Evolutionary conservation across 2,888 invertebrate genomes (phyloP).

Genomic region (Diarsia rubi): DNA sequence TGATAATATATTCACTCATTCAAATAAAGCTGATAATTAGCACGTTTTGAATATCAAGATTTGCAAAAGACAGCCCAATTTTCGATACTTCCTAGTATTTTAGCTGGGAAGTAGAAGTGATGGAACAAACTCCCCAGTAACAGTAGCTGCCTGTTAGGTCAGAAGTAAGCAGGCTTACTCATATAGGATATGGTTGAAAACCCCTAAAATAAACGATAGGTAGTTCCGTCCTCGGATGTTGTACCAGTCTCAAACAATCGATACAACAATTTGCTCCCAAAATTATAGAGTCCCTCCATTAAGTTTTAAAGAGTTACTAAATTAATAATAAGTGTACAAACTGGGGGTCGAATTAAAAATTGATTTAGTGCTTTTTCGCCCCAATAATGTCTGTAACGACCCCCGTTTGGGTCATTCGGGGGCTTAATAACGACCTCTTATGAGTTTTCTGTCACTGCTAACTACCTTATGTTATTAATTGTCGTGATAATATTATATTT

Average conservation of each 20-base stretch:
- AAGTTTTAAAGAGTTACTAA: conserved; percentile 64
- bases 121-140: no score
- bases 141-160: no score
- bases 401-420: conserved; percentile 76
- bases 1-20: background rate
- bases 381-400: conserved; percentile 80
- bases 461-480: conserved; percentile 68
- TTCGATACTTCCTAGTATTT: no score
- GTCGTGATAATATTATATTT: conserved; percentile 51
- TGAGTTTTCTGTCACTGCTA: conserved; percentile 72
- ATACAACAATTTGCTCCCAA: conserved; percentile 8
- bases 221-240: background rate
- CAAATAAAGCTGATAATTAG: no score
- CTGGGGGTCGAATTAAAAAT: conserved; percentile 77
- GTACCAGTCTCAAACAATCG: background rate
- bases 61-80: no score
- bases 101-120: no score
- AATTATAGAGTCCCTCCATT: conserved; percentile 38
- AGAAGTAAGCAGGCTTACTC: background rate
- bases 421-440: conserved; percentile 83
- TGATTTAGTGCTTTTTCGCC: conserved; percentile 77
- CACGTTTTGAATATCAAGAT: no score
- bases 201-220: background rate
- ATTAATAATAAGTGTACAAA: conserved; percentile 61
- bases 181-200: accelerated